phyloP scores from a whole-genome alignment of 2,113 vertebrate species.

The Syngnathus typhle region DNA sequence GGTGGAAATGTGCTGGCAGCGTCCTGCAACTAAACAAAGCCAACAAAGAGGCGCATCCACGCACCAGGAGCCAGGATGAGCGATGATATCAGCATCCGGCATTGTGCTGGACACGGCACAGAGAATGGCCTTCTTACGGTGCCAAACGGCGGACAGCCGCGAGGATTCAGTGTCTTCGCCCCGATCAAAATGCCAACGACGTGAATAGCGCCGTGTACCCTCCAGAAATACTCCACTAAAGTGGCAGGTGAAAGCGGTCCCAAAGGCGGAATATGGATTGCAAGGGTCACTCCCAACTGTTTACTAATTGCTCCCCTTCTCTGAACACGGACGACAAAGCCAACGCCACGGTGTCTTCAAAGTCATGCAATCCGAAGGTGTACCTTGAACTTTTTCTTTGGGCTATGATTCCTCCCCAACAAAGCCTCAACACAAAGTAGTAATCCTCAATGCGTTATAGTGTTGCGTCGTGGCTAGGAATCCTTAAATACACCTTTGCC shows the following conservation, averaged over 20 bases:
- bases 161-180: constrained; percentile 27
- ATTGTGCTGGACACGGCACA: constrained; percentile 39
- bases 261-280: constrained; percentile 26
- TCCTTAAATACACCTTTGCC: too few species aligned
- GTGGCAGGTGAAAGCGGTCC: not conserved
- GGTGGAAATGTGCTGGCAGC: constrained; percentile 33
- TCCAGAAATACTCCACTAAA: constrained; percentile 7
- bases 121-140: constrained; percentile 34
- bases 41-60: constrained; percentile 1
- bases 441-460: not conserved
- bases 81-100: constrained; percentile 55
- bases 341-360: not conserved
- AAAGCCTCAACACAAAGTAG: not conserved
- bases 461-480: not conserved
- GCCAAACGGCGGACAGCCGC: constrained; percentile 21
- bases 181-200: constrained; percentile 21
- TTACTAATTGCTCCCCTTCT: constrained; percentile 13
- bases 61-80: constrained; percentile 36
- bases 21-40: constrained; percentile 18
- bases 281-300: constrained; percentile 8
- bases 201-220: constrained; percentile 5
- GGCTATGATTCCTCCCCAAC: not conserved
- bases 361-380: not conserved
- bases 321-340: not conserved
- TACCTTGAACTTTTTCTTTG: not conserved